These are phyloP conservation scores for Garrulus glandarius DNA, from an alignment of 2,797 vertebrate genomes.

Conservation along the genomic window DNA sequence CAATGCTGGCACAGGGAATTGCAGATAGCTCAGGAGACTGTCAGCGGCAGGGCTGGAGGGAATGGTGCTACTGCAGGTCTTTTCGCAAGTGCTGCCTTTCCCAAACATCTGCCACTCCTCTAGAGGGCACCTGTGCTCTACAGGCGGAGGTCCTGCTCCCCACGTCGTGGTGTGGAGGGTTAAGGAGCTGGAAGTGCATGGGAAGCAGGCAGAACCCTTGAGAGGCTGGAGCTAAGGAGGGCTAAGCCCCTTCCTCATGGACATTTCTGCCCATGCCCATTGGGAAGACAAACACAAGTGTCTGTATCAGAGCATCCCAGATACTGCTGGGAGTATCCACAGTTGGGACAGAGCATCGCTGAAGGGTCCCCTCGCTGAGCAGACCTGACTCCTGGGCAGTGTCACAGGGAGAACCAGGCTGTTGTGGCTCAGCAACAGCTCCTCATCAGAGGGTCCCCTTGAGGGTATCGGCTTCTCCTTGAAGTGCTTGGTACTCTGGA, in stretches of 20 bases:
- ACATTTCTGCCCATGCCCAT: rapidly evolving
- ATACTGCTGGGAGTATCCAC: not conserved
- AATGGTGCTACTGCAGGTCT: not conserved
- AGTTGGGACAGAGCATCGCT: not conserved
- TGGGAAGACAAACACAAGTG: not conserved
- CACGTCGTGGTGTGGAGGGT: rapidly evolving
- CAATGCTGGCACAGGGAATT: rapidly evolving
- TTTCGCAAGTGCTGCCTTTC: not conserved
- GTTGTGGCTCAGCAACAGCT: not conserved
- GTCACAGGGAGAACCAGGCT: not conserved
- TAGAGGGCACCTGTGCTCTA: not conserved
- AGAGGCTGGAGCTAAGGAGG: not conserved
- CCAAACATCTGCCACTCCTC: not conserved
- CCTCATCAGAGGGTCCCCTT: not conserved
- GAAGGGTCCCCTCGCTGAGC: not conserved
- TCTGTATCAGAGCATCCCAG: not conserved
- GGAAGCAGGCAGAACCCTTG: not conserved
- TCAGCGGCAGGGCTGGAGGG: not conserved
- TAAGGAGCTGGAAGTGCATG: not conserved
- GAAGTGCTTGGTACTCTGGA: not conserved
- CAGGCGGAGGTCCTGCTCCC: not conserved
- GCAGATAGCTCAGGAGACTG: not conserved
- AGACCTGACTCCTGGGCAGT: not conserved
- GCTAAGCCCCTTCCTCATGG: not conserved
- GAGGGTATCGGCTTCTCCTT: not conserved